These are phyloP conservation scores for Notothenia rossii DNA, from an alignment of 2,113 vertebrate genomes.

Conservation along the genomic window DNA sequence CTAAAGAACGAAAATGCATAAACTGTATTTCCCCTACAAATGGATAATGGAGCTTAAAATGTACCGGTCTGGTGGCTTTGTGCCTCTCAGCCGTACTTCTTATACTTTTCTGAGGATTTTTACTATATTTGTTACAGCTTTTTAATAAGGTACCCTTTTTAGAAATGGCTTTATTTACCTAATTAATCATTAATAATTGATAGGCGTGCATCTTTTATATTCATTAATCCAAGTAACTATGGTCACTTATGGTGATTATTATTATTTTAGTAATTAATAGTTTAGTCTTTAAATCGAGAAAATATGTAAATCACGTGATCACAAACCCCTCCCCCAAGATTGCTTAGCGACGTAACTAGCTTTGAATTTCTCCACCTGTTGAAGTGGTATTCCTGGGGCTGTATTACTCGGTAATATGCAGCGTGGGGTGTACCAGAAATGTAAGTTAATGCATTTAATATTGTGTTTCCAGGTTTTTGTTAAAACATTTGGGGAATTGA, in stretches of 20 bases:
- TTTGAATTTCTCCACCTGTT: background rate
- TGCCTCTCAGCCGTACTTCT: background rate
- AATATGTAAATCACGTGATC: background rate
- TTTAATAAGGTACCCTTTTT: conserved; percentile 2
- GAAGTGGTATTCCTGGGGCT: background rate
- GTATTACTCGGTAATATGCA: background rate
- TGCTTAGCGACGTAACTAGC: conserved; percentile 6
- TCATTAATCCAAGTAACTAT: background rate
- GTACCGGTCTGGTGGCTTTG: conserved; percentile 9
- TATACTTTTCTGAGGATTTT: background rate
- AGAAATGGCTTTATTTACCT: background rate
- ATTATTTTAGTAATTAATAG: background rate
- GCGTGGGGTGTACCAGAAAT: background rate
- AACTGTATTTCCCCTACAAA: conserved; percentile 20
- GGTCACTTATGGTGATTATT: background rate
- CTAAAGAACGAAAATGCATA: conserved; percentile 55
- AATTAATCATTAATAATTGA: background rate
- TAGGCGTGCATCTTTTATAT: background rate
- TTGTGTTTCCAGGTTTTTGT: background rate
- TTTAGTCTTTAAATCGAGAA: background rate
- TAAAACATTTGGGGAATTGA: background rate
- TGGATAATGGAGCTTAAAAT: conserved; percentile 28
- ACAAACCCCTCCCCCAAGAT: background rate
- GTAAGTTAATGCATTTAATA: background rate
- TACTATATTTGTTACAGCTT: background rate